phyloP scores from a whole-genome alignment of 1,140 invertebrate genomes.

The Phymastichus coffea region DNA sequence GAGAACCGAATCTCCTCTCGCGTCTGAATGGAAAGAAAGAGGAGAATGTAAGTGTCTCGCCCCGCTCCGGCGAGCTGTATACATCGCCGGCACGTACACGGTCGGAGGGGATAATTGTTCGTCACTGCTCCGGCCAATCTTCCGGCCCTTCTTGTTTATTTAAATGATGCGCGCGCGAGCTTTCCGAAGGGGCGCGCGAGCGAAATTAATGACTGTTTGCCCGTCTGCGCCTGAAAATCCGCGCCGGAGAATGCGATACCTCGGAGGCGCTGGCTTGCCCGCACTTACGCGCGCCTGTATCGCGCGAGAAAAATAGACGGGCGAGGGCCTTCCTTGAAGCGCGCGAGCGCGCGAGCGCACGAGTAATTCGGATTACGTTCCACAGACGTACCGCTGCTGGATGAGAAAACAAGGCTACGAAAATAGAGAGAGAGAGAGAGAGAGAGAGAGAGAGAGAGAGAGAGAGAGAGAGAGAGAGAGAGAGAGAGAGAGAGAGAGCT shows the following conservation, averaged over 20 bases:
- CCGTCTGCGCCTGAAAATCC: slow-evolving; percentile 48
- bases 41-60: not conserved
- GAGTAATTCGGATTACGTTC: no score
- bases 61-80: slow-evolving; percentile 17
- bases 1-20: slow-evolving; percentile 4
- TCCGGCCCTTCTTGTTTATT: slow-evolving; percentile 50
- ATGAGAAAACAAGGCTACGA: no score
- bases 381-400: no score
- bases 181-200: slow-evolving; percentile 24
- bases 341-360: not conserved
- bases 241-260: slow-evolving; percentile 24
- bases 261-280: no score
- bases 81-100: slow-evolving; percentile 28
- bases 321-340: no score
- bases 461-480: no score
- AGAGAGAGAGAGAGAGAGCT: no score
- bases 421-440: no score
- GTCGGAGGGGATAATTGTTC: slow-evolving; percentile 54
- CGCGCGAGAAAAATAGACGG: not conserved
- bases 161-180: slow-evolving; percentile 51
- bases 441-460: no score
- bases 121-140: slow-evolving; percentile 51
- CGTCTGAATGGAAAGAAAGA: no score
- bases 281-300: no score
- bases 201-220: slow-evolving; percentile 54